Evolutionary conservation across 2,797 vertebrate genomes (phyloP), one percentile per base, ranked within the genome.

Genomic region (Diplodus puntazzo): DNA sequence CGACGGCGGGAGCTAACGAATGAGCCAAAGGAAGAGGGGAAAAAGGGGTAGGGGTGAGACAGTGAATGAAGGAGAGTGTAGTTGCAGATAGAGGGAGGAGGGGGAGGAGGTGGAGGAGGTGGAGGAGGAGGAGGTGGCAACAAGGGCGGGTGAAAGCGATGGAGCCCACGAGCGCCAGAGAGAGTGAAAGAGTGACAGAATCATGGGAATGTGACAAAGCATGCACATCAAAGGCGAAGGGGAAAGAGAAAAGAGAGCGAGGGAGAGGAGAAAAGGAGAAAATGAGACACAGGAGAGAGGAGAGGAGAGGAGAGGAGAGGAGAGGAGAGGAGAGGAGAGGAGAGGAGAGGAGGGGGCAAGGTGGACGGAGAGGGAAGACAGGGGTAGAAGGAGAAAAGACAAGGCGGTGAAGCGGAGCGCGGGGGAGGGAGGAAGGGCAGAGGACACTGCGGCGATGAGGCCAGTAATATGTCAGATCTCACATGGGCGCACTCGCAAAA

Each of bases 161-260:
- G 52, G 80, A 88, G 77, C 81, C 78, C 75, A 75, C 69, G 55
- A 85, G 85, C 68, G 25, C n/a, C 42, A 14, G 69, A 82, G 79
- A 87, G 79, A 25, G 25, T 63, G 82, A 77, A 87, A 83, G 87
- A 88, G 85, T 89, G 89, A 84, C 85, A 89, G 84, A 90, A 90
- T 88, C 84, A 77, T 80, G 72, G 73, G 88, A 89, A 93, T 89
- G 89, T 92, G 90, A 93, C 87, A 90, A 91, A 93, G 89, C 85
- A 82, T 66, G 88, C 69, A 87, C 80, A 89, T 87, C 81, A 94
- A 70, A 88, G 80, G 81, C 69, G 8, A 62, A 66, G 81, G 60
- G 53, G 70, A 57, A 16, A 49, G 21, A 42, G 34, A 34, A 57
- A 3, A 39, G 30, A 43, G 62, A 71, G 48, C 69, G 43, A 39